Base-by-base conservation (phyloP, 2,797 vertebrate genomes). In the Falco novaeseelandiae region DNA sequence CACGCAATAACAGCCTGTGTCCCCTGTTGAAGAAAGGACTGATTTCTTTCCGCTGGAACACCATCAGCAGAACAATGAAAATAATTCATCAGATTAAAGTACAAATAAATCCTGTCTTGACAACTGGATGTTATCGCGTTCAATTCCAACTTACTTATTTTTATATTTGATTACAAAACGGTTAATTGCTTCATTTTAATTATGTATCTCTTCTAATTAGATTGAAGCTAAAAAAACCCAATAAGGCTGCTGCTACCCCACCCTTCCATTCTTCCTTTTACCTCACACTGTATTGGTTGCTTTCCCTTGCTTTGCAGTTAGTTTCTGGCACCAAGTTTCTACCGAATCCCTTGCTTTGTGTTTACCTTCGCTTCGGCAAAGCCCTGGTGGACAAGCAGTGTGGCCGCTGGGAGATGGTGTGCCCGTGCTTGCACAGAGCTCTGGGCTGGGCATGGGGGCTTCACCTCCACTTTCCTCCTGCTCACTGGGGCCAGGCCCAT, bases 111-210 rank as follows among this genome's bases (percentile, higher is more conserved):
- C 94, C 97, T 97, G 84, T 89, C 92, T 84, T 74, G 95, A 96
- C 97, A 98, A 98, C 77, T 96, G 91, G 96, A 97, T 97, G 89
- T 86, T 98, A 97, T 98, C 91, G 0, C 92, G 95, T 95, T 97
- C 98, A 96, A 97, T 98, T 98, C 97, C 94, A 95, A 93, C 92
- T 97, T 97, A 98, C 98, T 98, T 98, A 98, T 98, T 98, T 98
- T 97, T 94, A 89, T 96, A 97, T 98, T 97, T 98, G 98, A 98
- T 98, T 98, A 98, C 94, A 96, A 97, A 97, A 97, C 0, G 10
- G 96, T 97, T 98, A 97, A 98, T 98, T 97, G 90, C 95, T 96
- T 97, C 72, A 91, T 96, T 98, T 96, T 97, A 97, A 97, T 97
- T 97, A 94, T 94, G 88, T 94, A 97, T 97, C 95, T 96, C 88